Evolutionary conservation across 92 coral and sea anemone genomes (phyloP).

Genomic region (Chrysogorgia sp.): DNA sequence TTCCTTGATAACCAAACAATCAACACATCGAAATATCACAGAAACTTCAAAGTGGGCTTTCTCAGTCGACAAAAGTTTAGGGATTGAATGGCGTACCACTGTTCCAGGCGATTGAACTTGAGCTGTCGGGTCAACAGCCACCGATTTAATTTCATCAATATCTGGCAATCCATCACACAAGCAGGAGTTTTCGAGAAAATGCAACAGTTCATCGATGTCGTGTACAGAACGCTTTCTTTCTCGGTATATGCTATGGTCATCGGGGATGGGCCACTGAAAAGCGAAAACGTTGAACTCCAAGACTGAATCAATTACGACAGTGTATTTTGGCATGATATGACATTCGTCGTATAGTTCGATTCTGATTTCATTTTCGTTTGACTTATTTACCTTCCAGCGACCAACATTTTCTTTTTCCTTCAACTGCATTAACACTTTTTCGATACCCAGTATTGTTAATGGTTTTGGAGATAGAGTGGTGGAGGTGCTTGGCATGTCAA

Average conservation of each 20-base stretch:
- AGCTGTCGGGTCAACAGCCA: conserved; percentile 10
- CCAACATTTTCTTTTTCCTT: too few species aligned
- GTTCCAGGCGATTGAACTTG: neutral
- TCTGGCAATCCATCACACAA: conserved; percentile 9
- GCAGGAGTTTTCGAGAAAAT: neutral
- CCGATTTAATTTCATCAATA: neutral
- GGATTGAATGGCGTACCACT: neutral
- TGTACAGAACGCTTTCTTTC: neutral
- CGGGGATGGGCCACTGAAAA: conserved; percentile 5
- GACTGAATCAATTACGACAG: neutral
- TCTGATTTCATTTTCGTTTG: too few species aligned
- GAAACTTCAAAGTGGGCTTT: neutral
- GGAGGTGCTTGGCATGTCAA: too few species aligned
- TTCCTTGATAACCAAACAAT: neutral
- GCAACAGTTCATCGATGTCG: conserved; percentile 5
- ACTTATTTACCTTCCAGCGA: too few species aligned
- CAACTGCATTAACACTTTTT: too few species aligned
- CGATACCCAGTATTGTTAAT: too few species aligned
- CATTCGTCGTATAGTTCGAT: too few species aligned
- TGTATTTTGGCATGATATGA: too few species aligned
- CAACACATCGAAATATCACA: neutral
- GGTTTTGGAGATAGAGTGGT: too few species aligned
- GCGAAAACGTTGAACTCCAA: neutral
- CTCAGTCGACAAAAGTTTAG: neutral
- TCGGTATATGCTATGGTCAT: neutral